Evolutionary conservation across 2,888 invertebrate genomes (phyloP), one percentile per base, ranked within the genome.

Genomic region (Onchidella celtica): DNA sequence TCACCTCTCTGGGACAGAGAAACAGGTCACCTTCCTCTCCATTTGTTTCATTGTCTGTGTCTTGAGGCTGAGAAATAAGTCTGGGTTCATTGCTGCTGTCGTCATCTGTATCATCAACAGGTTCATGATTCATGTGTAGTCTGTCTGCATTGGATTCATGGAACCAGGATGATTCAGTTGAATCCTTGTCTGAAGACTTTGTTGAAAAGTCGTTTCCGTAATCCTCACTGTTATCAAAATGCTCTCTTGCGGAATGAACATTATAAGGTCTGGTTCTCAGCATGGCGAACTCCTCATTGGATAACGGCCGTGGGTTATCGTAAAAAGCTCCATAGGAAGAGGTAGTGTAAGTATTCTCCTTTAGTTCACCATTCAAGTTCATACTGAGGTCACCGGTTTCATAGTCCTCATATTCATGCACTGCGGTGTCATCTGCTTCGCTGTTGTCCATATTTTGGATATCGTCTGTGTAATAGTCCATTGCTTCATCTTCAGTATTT

Each of bases 301-400:
- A 47, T 36, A 79, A 34, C n/a, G 79, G 79, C 21, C 34, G 29
- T 21, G 79, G 79, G 34, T 79, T 79, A 36, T 79, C 79, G n/a
- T 78, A 78, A n/a, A 69, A n/a, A 9, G 66, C 47, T 63, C 38
- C 24, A 0, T 75, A 40, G 1, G 29, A 38, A 14, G 32, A 9
- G 0, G 65, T 21, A 3, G 65, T 65, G 47, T 32, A 75, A n/a
- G n/a, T n/a, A n/a, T n/a, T n/a, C n/a, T n/a, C 59, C 27, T 59
- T 24, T n/a, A 59, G 3, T n/a, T n/a, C 3, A 24, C 59, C n/a
- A 59, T 24, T 6, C n/a, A n/a, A n/a, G n/a, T n/a, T n/a, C n/a
- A n/a, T n/a, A n/a, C n/a, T n/a, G n/a, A n/a, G n/a, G n/a, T n/a
- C n/a, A n/a, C n/a, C n/a, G n/a, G n/a, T n/a, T n/a, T n/a, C n/a